Base-by-base conservation (phyloP, 35 echinoderm and acorn worm species). In the Ptychodera flava region DNA sequence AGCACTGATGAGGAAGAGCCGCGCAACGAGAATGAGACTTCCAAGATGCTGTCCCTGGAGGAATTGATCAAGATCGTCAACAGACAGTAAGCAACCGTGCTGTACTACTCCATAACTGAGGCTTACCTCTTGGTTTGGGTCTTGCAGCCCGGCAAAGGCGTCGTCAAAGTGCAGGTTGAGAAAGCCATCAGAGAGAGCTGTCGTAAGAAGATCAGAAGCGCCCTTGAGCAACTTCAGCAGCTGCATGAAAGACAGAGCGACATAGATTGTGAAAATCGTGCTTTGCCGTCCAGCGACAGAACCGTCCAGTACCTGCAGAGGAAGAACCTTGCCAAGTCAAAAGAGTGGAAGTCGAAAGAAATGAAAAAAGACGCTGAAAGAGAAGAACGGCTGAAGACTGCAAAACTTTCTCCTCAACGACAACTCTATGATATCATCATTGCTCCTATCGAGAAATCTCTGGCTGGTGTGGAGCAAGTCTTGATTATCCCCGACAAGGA, bases 11-110 rank as follows among this genome's bases (percentile, higher is more conserved):
- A 85, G 77, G 76, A 80, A 64, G 45, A 22, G 6, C 6, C 22
- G n/a, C n/a, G n/a, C 45, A 64, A 64, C 6, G 22, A 64, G 22
- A 12, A 6, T 64, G 45, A 64, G 22, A 64, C 22, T 64, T 6
- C 45, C 45, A 64, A 64, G 45, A 6, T 64, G 45, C 45, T 22
- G 22, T 64, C 45, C 22, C 45, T 6, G 16, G 38, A 86, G n/a
- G 92, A 93, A 12, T 83, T 93, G 14, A 82, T 35, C 36, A 94
- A 94, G 79, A 37, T 91, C 31, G 82, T 91, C 14, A 91, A 94
- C 29, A 80, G 36, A 1, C 81, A 88, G 45, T 32, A 82, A 6
- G 78, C 38, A 38, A 33, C 86, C 28, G 93, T 94, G 37, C 15
- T 94, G 15, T 94, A 91, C 88, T 88, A 85, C 31, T 36, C 86